Evolutionary conservation across 2,113 vertebrate species (phyloP).

Genomic region (Oenanthe oenanthe): DNA sequence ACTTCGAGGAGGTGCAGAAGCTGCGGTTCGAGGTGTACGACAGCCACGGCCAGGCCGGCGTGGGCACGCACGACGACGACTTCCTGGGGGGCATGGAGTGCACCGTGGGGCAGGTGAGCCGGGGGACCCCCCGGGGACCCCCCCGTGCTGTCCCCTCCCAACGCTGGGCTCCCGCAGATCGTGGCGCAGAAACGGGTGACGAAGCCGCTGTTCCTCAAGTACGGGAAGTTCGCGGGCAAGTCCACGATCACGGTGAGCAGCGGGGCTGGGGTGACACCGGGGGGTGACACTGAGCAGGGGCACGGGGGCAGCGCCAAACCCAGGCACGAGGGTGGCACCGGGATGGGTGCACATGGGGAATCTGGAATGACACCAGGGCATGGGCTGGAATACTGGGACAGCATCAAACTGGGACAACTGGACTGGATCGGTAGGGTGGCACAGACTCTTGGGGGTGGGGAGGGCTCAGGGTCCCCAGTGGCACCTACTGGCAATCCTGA

Average conservation of each 20-base stretch:
- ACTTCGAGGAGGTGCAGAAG: slow-evolving; percentile 95
- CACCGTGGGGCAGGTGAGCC: slow-evolving; percentile 90
- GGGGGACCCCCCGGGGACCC: fast-evolving
- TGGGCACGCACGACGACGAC: slow-evolving; percentile 88
- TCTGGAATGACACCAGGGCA: neutral
- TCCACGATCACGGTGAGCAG: slow-evolving; percentile 90
- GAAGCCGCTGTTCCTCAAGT: slow-evolving; percentile 88
- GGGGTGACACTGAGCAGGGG: neutral
- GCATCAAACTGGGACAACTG: neutral
- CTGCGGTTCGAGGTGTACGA: slow-evolving; percentile 94
- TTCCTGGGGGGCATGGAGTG: slow-evolving; percentile 93
- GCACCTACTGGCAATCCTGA: neutral
- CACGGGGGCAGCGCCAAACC: neutral
- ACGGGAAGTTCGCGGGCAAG: slow-evolving; percentile 91
- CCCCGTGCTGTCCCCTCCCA: fast-evolving
- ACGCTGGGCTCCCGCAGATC: slow-evolving; percentile 76
- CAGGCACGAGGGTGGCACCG: neutral
- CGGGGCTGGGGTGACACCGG: fast-evolving
- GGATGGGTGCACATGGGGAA: neutral
- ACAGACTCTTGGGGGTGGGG: fast-evolving
- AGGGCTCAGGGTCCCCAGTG: fast-evolving
- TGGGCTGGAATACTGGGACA: neutral
- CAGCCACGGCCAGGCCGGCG: slow-evolving; percentile 85
- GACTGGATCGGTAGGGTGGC: neutral
- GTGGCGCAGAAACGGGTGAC: slow-evolving; percentile 94